Conservation (phyloP, 2,888 invertebrate species). For the Thelaira solivaga region DNA sequence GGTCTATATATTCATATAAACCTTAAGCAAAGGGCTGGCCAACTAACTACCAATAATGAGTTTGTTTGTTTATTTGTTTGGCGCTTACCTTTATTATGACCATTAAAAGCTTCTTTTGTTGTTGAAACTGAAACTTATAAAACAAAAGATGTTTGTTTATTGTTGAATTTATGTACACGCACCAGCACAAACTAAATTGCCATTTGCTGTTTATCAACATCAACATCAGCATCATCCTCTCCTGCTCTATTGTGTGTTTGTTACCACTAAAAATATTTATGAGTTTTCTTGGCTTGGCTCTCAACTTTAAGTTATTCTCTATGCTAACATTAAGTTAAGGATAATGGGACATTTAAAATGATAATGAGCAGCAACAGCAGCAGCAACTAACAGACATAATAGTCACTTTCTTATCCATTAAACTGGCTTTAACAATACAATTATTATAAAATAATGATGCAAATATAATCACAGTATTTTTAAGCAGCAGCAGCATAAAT, state of each 20-base stretch:
- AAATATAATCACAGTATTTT: constrained; percentile 57
- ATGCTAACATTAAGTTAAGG: constrained; percentile 8
- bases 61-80: too few relatives aligned
- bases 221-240: not conserved
- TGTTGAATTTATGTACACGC: too few relatives aligned
- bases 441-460: constrained; percentile 28
- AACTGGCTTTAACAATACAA: constrained; percentile 41
- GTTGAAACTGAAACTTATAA: constrained; percentile 23
- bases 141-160: constrained; percentile 1
- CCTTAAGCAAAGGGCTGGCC: too few relatives aligned
- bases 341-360: constrained; percentile 47
- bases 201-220: not conserved
- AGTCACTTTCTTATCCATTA: constrained; percentile 22
- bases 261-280: constrained; percentile 12
- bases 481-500: constrained; percentile 41
- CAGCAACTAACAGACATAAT: not conserved
- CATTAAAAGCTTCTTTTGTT: constrained; percentile 32
- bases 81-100: too few relatives aligned
- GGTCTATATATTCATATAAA: too few relatives aligned
- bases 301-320: not conserved
- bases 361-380: constrained; percentile 28
- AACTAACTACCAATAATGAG: too few relatives aligned
- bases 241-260: not conserved
- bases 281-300: not conserved
- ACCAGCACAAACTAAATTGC: too few relatives aligned